A percentile compares a stretch with the other conserved stretches of the same genome.
Conservation (phyloP, 2,113 vertebrate species). For the Tyrannus savana region DNA sequence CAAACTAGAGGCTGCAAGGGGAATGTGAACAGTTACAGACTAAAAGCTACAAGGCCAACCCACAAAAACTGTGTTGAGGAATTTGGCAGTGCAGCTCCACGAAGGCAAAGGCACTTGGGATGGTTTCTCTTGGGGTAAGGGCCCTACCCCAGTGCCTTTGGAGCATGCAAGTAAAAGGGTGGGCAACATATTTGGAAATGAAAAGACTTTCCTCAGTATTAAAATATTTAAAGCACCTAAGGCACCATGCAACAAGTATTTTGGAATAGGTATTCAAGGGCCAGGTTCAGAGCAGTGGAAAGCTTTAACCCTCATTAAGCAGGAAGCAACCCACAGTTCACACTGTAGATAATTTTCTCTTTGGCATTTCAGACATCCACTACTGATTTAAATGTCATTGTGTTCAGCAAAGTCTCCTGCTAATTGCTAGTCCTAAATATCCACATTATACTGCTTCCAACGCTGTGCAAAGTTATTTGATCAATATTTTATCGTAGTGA, state of each 20-base stretch:
- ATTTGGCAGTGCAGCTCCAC: background rate
- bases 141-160: background rate
- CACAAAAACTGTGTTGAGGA: background rate
- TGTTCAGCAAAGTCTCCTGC: background rate
- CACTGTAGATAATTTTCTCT: background rate
- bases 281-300: background rate
- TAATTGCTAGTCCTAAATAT: background rate
- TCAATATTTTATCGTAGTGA: background rate
- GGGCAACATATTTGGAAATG: background rate
- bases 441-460: background rate
- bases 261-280: background rate
- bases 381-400: background rate
- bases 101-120: background rate
- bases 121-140: background rate
- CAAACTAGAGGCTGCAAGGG: background rate
- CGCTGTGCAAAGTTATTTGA: background rate
- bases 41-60: background rate
- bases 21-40: background rate
- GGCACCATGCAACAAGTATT: background rate
- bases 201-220: background rate
- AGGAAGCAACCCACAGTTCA: background rate
- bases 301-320: background rate
- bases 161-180: accelerated
- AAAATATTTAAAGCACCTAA: background rate
- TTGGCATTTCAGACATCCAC: background rate